Base-by-base conservation (phyloP, 2,113 vertebrate genomes). In the Hymenochirus boettgeri region DNA sequence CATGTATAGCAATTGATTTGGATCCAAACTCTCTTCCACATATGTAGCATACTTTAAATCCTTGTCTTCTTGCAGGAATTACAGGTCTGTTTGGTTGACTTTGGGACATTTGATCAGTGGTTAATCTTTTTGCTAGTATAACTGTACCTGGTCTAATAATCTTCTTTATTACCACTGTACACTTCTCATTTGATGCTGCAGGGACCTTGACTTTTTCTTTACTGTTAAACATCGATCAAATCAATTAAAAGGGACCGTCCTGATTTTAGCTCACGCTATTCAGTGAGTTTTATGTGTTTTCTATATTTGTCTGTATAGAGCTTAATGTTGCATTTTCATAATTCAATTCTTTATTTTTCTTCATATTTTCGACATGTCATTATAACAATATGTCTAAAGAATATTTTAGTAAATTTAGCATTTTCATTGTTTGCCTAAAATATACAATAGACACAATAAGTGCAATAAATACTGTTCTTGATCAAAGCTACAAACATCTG, bases 11-110 rank as follows among this genome's bases (percentile, higher is more conserved):
- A 54, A 91, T 75, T 7, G 88, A 88, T 0, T 70, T 78, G 15
- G 86, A 86, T 2, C 86, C 86, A 76, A 87, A 90, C 64, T 90
- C 84, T 72, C 78, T 82, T 50, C 87, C 86, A 71, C 87, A 91
- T 42, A 91, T 81, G 24, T 85, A 88, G 69, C 88, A 87, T 0
- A 88, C 29, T 4, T 7, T 82, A 61, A 87, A 81, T 3, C 13
- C 39, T 27, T 79, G 80, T 77, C 79, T 83, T 71, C 75, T 78
- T 27, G 81, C 57, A 5, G 73, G 65, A 4, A 84, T 81, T 19
- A 83, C 8, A 0, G 85, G 85, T 0, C 35, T 59, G 3, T 71
- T 59, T 13, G 42, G 57, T 9, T 74, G 71, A 1, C 1, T 51
- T n/a, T 2, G 27, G 1, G 77, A 75, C 77, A 79, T 83, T 4